Evolutionary conservation across 2,113 vertebrate genomes (phyloP).

Genomic region (Climacteris rufus): DNA sequence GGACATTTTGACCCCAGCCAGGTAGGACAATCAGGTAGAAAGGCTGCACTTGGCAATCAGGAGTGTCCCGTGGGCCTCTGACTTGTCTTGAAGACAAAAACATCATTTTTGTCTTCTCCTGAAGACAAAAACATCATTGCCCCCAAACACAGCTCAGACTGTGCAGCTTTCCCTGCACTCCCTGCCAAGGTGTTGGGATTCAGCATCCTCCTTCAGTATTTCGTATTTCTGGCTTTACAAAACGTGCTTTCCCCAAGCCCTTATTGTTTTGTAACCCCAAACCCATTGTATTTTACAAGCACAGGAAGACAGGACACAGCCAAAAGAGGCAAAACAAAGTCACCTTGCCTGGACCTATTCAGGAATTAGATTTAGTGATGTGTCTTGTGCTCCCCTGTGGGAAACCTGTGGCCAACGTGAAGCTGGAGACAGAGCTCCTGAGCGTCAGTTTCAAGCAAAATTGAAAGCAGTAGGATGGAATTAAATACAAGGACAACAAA

Average conservation of each 20-base stretch:
- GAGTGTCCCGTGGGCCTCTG: not conserved
- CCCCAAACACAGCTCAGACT: not conserved
- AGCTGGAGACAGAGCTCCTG: not conserved
- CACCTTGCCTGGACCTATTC: fast-evolving
- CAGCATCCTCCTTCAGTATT: not conserved
- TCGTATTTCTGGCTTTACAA: not conserved
- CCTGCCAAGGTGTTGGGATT: not conserved
- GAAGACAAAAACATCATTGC: not conserved
- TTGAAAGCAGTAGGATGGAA: not conserved
- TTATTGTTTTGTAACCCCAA: fast-evolving
- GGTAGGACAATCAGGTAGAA: not conserved
- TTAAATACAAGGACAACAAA: not conserved
- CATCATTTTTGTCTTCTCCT: too few relatives aligned
- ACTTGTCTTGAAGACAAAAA: not conserved
- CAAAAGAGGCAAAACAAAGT: not conserved
- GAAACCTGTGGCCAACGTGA: not conserved
- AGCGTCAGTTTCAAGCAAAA: not conserved
- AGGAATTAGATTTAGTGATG: not conserved
- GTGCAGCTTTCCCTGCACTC: not conserved
- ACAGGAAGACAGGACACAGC: not conserved
- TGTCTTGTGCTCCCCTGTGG: not conserved
- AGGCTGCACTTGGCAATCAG: not conserved
- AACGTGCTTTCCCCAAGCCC: not conserved
- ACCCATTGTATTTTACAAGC: not conserved
- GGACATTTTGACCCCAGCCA: not conserved